Evolutionary conservation across 2,888 invertebrate genomes (phyloP).

Genomic region (Napeogenes sylphis): DNA sequence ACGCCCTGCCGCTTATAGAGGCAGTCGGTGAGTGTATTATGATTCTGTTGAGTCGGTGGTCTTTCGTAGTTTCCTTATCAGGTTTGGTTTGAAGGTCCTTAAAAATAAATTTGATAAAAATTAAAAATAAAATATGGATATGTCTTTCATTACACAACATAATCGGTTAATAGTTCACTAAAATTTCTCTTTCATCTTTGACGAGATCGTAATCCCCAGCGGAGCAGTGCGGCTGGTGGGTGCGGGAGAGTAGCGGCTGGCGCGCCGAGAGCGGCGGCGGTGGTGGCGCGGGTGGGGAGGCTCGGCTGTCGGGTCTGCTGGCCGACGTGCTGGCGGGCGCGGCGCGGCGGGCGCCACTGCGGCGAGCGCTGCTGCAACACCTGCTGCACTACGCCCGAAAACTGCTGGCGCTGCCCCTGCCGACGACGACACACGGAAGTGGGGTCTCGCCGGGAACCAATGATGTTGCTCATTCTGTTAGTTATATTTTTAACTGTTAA

Average conservation of each 20-base stretch:
- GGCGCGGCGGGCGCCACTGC: conserved; percentile 77
- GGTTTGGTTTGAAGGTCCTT: too few species aligned
- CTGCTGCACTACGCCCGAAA: conserved; percentile 82
- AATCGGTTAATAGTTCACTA: too few species aligned
- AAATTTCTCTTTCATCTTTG: too few species aligned
- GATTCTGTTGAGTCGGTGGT: neutral
- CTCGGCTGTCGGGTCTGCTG: conserved; percentile 80
- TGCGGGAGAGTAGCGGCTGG: conserved; percentile 40
- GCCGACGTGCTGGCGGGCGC: conserved; percentile 80
- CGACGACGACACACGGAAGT: conserved; percentile 32
- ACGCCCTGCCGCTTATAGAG: conserved; percentile 85
- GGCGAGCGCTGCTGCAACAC: conserved; percentile 84
- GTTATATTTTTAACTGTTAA: neutral
- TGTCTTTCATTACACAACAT: too few species aligned
- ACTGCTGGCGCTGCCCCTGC: conserved; percentile 75
- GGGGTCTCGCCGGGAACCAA: conserved; percentile 20
- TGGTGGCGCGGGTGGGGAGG: conserved; percentile 80
- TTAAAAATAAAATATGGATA: too few species aligned
- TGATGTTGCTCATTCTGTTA: conserved; percentile 11
- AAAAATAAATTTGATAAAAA: too few species aligned
- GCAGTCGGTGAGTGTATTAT: conserved; percentile 73
- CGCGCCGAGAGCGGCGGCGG: conserved; percentile 67
- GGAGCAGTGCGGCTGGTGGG: conserved; percentile 60
- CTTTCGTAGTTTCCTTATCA: neutral
- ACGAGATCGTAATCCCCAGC: conserved; percentile 35